Evolutionary conservation across 2,797 vertebrate species (phyloP).

Genomic region (Falco biarmicus): DNA sequence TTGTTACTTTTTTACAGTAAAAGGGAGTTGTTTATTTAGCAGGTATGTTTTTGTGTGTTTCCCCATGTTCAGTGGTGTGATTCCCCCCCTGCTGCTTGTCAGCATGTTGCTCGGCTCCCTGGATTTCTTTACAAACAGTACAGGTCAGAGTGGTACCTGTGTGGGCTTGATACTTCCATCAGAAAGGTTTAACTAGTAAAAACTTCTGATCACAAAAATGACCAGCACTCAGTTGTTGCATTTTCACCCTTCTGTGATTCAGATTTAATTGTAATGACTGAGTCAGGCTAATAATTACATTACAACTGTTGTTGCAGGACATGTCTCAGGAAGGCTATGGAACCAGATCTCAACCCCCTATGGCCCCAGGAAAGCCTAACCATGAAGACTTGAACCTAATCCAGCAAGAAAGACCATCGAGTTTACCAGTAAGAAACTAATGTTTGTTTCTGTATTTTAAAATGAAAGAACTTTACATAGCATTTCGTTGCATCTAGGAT

Average conservation of each 20-base stretch:
- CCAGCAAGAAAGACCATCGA: constrained; percentile 89
- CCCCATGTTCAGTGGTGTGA: background rate
- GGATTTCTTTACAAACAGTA: background rate
- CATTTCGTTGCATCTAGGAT: background rate
- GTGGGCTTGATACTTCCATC: background rate
- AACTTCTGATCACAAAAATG: background rate
- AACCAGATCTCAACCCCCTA: constrained; percentile 85
- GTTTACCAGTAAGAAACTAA: constrained; percentile 89
- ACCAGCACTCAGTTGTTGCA: background rate
- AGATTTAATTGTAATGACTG: background rate
- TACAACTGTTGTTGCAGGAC: constrained; percentile 80
- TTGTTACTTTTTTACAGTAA: background rate
- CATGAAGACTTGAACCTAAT: constrained; percentile 91
- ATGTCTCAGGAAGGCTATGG: constrained; percentile 91
- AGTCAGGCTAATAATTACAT: constrained; percentile 17
- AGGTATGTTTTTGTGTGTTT: background rate
- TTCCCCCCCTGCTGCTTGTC: background rate
- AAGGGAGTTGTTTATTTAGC: background rate
- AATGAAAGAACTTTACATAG: background rate
- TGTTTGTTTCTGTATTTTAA: constrained; percentile 34
- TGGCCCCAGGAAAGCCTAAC: constrained; percentile 90
- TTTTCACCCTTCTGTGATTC: background rate
- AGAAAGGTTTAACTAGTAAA: background rate
- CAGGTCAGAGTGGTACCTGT: background rate
- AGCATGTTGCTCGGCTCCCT: background rate